Percentiles rank a stretch among this genome's conserved stretches.
phyloP scores from a whole-genome alignment of 2,797 vertebrate genomes.

The Masticophis lateralis region DNA sequence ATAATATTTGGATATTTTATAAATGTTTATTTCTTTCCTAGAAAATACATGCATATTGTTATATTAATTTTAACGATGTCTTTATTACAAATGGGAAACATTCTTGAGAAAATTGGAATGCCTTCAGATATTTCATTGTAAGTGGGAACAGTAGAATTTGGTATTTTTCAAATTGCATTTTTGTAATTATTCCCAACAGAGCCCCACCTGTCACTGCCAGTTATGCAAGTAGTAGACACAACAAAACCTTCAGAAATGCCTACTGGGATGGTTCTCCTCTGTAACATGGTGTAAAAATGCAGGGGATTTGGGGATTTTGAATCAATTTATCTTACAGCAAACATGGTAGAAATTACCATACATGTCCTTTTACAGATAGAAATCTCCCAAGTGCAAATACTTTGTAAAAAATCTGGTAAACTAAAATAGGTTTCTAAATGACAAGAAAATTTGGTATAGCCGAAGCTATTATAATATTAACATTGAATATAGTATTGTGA shows the following conservation, averaged over 20 bases:
- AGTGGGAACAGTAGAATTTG: constrained; percentile 40
- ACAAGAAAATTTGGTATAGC: background rate
- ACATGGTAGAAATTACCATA: background rate
- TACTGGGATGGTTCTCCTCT: constrained; percentile 28
- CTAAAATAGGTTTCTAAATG: background rate
- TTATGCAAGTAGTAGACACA: constrained; percentile 46
- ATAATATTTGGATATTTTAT: background rate
- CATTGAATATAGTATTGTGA: background rate
- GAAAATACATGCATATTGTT: background rate
- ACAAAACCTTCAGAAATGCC: constrained; percentile 47
- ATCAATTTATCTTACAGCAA: constrained; percentile 52
- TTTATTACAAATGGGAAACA: constrained; percentile 1
- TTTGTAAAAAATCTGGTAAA: constrained; percentile 10
- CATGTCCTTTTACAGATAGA: background rate
- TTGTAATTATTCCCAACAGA: constrained; percentile 32
- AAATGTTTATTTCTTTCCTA: constrained; percentile 7
- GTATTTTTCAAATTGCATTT: constrained; percentile 32
- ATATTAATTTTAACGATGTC: background rate
- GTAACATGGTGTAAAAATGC: constrained; percentile 38
- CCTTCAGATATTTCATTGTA: constrained; percentile 33
- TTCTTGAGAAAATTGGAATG: constrained; percentile 32
- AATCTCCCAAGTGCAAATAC: constrained; percentile 22
- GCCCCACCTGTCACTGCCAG: constrained; percentile 35
- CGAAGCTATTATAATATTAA: background rate
- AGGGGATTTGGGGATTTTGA: constrained; percentile 45